Conservation (phyloP, 2,113 vertebrate species). For the Columba janthina region DNA sequence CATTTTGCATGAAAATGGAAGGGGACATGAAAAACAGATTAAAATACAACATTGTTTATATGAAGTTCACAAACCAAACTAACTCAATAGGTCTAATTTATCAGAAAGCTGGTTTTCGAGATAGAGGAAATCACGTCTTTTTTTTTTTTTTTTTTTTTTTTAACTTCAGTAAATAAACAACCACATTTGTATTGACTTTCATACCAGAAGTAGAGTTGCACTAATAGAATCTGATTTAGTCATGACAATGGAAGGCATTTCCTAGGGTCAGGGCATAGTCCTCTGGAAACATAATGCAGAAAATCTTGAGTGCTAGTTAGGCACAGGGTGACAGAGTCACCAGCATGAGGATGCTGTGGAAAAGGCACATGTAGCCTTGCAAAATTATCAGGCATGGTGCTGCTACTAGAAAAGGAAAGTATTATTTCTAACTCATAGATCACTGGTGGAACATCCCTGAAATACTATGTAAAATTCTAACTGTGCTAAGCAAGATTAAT, state of each 20-base stretch:
- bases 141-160: not conserved
- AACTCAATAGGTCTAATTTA: not conserved
- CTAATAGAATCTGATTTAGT: not conserved
- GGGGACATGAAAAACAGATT: not conserved
- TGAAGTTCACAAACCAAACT: not conserved
- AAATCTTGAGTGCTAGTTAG: not conserved
- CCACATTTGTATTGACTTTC: not conserved
- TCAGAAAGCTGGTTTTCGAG: not conserved
- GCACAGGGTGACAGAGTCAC: not conserved
- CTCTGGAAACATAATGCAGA: accelerated
- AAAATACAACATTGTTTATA: not conserved
- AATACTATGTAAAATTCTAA: not conserved
- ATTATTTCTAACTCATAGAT: not conserved
- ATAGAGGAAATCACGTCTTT: not conserved
- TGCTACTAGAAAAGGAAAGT: not conserved
- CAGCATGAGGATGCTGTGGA: not conserved
- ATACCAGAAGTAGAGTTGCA: not conserved
- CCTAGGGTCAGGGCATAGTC: not conserved
- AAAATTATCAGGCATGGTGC: not conserved
- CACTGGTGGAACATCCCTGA: not conserved
- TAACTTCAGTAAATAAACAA: not conserved
- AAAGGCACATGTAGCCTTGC: not conserved
- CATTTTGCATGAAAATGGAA: not conserved
- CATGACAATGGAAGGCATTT: not conserved
- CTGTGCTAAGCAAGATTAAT: not conserved